These are phyloP conservation scores for Tachina fera DNA, from an alignment of 2,888 invertebrate genomes.

Conservation along the genomic window DNA sequence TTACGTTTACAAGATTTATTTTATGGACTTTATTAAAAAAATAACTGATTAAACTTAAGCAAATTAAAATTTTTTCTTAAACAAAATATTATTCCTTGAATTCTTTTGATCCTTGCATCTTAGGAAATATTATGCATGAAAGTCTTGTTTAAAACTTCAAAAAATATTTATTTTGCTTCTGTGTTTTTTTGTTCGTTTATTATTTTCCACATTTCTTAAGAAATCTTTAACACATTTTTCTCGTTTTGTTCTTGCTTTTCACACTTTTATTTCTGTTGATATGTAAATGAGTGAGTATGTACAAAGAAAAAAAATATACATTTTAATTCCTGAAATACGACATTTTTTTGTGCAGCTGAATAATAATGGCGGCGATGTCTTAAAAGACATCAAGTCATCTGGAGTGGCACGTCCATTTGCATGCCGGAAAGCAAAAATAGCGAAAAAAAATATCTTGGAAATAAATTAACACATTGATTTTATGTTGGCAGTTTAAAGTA, in stretches of 20 bases:
- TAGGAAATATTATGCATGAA: conserved; percentile 8
- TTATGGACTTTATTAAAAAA: not conserved
- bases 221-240: conserved; percentile 18
- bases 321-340: conserved; percentile 44
- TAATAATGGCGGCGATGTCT: conserved; percentile 33
- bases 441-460: conserved; percentile 2
- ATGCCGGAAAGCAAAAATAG: conserved; percentile 13
- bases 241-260: conserved; percentile 19
- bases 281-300: conserved; percentile 1
- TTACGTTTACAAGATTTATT: too few relatives aligned
- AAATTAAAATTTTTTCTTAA: not conserved
- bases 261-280: conserved; percentile 41
- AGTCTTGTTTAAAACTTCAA: conserved; percentile 17
- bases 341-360: conserved; percentile 41
- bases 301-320: not conserved
- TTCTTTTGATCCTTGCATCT: conserved; percentile 32
- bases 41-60: conserved; percentile 14
- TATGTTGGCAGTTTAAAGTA: conserved; percentile 17
- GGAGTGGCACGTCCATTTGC: conserved; percentile 58
- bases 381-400: conserved; percentile 51
- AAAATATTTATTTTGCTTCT: conserved; percentile 45
- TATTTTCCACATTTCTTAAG: not conserved
- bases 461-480: conserved; percentile 30
- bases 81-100: not conserved
- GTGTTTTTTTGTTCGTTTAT: not conserved